Evolutionary conservation across 2,888 invertebrate species (phyloP), one percentile per base, ranked within the genome.

Genomic region (Drosophila emarginata): DNA sequence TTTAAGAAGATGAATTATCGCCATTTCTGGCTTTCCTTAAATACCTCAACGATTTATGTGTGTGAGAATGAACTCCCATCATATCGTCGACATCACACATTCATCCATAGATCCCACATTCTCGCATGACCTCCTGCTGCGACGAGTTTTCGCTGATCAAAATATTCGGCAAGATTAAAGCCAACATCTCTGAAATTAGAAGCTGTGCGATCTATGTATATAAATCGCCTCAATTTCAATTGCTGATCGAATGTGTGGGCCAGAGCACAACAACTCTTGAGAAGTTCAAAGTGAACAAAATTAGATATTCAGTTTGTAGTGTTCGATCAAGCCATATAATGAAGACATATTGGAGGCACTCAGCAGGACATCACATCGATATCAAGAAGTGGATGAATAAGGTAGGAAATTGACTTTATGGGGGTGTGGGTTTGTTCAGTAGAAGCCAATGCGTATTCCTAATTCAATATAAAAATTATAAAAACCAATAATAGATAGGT

Each of bases 1-100:
- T 90, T 90, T 89, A 68, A 45, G 69, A 59, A 68, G 67, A 79
- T 85, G 85, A 84, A 79, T 80, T 82, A 84, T 85, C 69, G 58
- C 52, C 65, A 61, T 51, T 37, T n/a, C 58, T 61, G 36, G 36
- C 23, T 65, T 54, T 21, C 56, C 9, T 69, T 74, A 60, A 26
- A 23, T 52, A 74, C 37, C 36, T 61, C 37, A 12, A 7, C 62
- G 71, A 89, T 88, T 88, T 87, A 88, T 87, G 74, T 80, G 80
- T 70, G 66, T 68, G 57, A 53, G 51, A 66, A 57, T 61, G 18
- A 50, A 56, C 56, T 32, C n/a, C 28, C 36, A 36, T 58, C 18
- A 14, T 12, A 68, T 54, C 21, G 40, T 2, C 32, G 23, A 40
- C 60, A 58, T 56, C 45, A 63, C 36, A 18, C 37, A 51, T 62